A percentile compares a stretch with the other conserved stretches of the same genome.
Conservation (phyloP, 2,113 vertebrate genomes). For the Oryzias melastigma region DNA sequence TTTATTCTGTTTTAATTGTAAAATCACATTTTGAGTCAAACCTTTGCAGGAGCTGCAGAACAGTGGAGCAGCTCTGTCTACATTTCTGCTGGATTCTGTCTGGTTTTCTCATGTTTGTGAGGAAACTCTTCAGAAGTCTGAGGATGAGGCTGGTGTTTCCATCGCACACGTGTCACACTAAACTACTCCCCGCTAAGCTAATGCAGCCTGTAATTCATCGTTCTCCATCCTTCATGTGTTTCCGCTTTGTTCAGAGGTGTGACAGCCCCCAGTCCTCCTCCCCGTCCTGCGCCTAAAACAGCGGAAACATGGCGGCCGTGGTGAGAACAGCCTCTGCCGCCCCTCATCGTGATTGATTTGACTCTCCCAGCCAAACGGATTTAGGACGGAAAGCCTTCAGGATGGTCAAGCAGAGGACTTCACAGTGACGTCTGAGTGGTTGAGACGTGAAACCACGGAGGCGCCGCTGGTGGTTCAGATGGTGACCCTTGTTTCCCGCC, state of each 20-base stretch:
- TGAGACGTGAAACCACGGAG: slow-evolving; percentile 40
- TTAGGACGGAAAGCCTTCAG: slow-evolving; percentile 53
- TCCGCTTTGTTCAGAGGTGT: slow-evolving; percentile 27
- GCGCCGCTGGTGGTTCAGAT: slow-evolving; percentile 45
- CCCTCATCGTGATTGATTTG: slow-evolving; percentile 65
- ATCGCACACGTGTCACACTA: too few species aligned
- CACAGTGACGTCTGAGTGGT: slow-evolving; percentile 53
- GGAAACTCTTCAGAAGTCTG: too few species aligned
- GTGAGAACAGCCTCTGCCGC: slow-evolving; percentile 62
- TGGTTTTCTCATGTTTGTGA: too few species aligned
- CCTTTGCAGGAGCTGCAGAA: too few species aligned
- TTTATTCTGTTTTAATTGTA: too few species aligned
- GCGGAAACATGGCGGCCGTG: slow-evolving; percentile 43
- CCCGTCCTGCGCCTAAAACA: slow-evolving; percentile 56
- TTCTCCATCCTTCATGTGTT: slow-evolving; percentile 3
- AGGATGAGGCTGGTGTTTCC: too few species aligned
- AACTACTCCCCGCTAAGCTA: too few species aligned
- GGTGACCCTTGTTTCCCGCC: slow-evolving; percentile 30
- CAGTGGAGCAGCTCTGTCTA: too few species aligned
- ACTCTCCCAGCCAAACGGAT: slow-evolving; percentile 56
- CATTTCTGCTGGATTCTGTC: too few species aligned
- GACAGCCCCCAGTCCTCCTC: slow-evolving; percentile 41
- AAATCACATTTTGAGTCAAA: too few species aligned
- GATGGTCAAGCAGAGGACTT: slow-evolving; percentile 51
- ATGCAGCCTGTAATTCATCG: too few species aligned